phyloP scores from a whole-genome alignment of 2,888 invertebrate species.

The Ferdinandea cuprea region DNA sequence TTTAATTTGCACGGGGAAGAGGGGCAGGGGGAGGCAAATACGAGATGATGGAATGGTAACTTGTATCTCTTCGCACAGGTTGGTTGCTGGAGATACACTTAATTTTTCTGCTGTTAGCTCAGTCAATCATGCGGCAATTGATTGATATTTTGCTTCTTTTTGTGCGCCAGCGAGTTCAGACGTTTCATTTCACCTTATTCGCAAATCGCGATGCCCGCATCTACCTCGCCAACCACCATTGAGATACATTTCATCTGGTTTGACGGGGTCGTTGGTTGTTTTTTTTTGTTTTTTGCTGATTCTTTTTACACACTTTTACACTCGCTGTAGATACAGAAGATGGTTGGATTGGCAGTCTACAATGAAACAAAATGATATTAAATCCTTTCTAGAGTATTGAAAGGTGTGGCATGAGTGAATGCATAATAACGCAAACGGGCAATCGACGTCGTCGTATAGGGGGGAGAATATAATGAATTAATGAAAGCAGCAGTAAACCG shows the following conservation, averaged over 20 bases:
- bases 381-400: conserved; percentile 65
- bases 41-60: conserved; percentile 4
- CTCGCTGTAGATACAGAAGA: conserved; percentile 39
- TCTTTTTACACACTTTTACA: too few relatives aligned
- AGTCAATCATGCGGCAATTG: conserved; percentile 72
- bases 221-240: not conserved
- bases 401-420: conserved; percentile 68
- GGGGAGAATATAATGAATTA: conserved; percentile 60
- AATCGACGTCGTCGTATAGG: conserved; percentile 14
- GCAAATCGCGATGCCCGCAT: not conserved
- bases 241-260: conserved; percentile 63
- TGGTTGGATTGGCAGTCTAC: conserved; percentile 12
- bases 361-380: conserved; percentile 54
- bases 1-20: conserved; percentile 38
- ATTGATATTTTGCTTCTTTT: conserved; percentile 57
- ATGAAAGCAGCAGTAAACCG: conserved; percentile 61
- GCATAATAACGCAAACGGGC: conserved; percentile 55
- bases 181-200: conserved; percentile 24
- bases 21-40: conserved; percentile 8
- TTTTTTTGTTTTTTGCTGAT: conserved; percentile 21
- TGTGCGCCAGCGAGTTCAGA: not conserved
- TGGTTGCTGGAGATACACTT: conserved; percentile 34
- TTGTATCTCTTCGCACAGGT: conserved; percentile 35
- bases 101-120: conserved; percentile 34
- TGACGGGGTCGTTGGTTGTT: conserved; percentile 32